These are phyloP conservation scores for Ammodytes marinus DNA, from an alignment of 2,113 vertebrate species.

Conservation along the genomic window DNA sequence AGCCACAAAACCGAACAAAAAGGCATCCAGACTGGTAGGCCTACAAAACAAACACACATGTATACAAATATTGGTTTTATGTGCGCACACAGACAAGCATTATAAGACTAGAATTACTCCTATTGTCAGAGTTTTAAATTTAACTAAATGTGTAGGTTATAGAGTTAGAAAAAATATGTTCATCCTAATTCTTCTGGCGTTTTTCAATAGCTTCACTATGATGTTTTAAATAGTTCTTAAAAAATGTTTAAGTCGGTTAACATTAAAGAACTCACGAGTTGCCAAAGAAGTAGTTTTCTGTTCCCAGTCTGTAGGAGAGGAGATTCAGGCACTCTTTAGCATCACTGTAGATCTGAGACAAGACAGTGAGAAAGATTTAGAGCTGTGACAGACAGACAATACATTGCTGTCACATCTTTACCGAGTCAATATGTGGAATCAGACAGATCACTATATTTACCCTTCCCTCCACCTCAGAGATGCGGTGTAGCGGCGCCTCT, in stretches of 20 bases:
- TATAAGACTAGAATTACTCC: not conserved
- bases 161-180: not conserved
- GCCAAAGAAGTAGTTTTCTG: slow-evolving; percentile 95
- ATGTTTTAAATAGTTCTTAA: not conserved
- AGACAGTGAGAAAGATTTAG: slow-evolving; percentile 2
- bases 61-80: not conserved
- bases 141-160: too few relatives aligned
- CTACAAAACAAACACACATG: slow-evolving; percentile 75
- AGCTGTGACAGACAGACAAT: not conserved
- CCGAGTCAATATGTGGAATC: not conserved
- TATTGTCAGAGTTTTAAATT: too few relatives aligned
- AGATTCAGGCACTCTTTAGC: slow-evolving; percentile 98
- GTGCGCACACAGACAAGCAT: not conserved
- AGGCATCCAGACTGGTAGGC: slow-evolving; percentile 96
- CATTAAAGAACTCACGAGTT: slow-evolving; percentile 87
- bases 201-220: not conserved
- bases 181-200: not conserved
- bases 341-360: slow-evolving; percentile 94
- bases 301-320: slow-evolving; percentile 93
- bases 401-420: not conserved
- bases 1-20: slow-evolving; percentile 95
- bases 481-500: slow-evolving; percentile 88
- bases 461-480: slow-evolving; percentile 94
- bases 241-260: not conserved
- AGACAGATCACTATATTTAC: slow-evolving; percentile 73